Percentiles rank a stretch among this genome's conserved stretches.
These are phyloP conservation scores for Nothoprocta perdicaria DNA, from an alignment of 2,113 vertebrate species.

Conservation along the genomic window DNA sequence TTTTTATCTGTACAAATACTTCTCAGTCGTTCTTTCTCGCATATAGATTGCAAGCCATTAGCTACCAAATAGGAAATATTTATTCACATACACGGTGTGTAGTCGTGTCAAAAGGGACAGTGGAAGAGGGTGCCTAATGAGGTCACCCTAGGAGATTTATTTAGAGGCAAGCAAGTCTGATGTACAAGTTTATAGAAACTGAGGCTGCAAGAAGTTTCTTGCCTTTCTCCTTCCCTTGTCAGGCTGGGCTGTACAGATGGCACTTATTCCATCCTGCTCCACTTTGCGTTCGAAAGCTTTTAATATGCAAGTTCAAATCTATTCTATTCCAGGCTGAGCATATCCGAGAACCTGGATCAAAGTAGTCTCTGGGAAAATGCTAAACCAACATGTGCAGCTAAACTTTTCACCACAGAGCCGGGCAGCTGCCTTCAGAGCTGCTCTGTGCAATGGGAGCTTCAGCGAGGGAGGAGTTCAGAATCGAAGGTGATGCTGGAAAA, in stretches of 20 bases:
- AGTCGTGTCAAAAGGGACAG: neutral
- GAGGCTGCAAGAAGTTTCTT: neutral
- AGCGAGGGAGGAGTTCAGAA: neutral
- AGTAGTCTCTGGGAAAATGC: neutral
- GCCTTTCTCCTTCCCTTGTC: neutral
- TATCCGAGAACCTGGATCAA: conserved; percentile 3
- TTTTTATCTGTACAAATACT: neutral
- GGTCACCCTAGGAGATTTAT: neutral
- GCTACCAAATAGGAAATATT: neutral
- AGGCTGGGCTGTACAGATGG: conserved; percentile 31
- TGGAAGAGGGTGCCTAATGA: neutral
- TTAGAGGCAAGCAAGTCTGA: neutral
- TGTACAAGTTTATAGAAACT: neutral
- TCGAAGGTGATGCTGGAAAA: neutral
- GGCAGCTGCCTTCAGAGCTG: neutral
- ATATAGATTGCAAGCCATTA: neutral
- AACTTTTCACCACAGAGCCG: neutral
- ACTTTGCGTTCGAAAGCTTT: neutral
- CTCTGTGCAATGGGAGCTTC: neutral
- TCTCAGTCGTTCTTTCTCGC: neutral
- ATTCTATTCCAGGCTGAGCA: conserved; percentile 33
- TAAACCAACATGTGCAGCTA: conserved; percentile 4
- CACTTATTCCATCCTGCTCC: conserved; percentile 6
- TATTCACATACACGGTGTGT: neutral
- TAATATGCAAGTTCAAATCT: conserved; percentile 11